A percentile compares a stretch with the other conserved stretches of the same genome.
Conservation (phyloP, 1,140 invertebrate species). For the Wasmannia auropunctata region DNA sequence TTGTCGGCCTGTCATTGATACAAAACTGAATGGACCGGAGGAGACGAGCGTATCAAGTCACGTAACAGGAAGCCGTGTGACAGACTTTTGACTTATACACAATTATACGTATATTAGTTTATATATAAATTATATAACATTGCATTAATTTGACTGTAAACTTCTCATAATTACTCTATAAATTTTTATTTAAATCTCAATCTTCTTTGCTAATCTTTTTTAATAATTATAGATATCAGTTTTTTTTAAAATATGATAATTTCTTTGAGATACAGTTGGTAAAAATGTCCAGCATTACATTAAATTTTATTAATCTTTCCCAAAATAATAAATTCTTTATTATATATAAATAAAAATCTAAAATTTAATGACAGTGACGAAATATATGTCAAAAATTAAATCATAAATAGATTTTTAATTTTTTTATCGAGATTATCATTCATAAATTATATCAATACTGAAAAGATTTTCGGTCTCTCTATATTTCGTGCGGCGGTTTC, state of each 20-base stretch:
- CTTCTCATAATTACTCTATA: background rate
- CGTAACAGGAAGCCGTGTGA: background rate
- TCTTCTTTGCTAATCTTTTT: background rate
- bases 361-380: background rate
- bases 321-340: background rate
- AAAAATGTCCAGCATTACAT: background rate
- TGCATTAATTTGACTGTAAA: background rate
- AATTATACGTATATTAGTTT: background rate
- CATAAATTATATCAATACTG: background rate
- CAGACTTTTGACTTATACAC: constrained; percentile 15
- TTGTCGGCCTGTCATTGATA: constrained; percentile 8
- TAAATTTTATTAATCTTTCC: background rate
- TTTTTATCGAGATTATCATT: constrained; percentile 1
- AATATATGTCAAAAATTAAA: background rate
- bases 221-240: background rate
- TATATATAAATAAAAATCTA: background rate
- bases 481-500: constrained; percentile 35
- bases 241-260: background rate
- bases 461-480: constrained; percentile 22
- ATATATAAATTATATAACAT: background rate
- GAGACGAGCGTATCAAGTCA: background rate
- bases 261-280: background rate
- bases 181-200: background rate
- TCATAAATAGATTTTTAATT: background rate
- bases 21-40: background rate